Evolutionary conservation across 2,113 vertebrate species (phyloP), one percentile per base, ranked within the genome.

Genomic region (Ophthalmolycus amberensis): DNA sequence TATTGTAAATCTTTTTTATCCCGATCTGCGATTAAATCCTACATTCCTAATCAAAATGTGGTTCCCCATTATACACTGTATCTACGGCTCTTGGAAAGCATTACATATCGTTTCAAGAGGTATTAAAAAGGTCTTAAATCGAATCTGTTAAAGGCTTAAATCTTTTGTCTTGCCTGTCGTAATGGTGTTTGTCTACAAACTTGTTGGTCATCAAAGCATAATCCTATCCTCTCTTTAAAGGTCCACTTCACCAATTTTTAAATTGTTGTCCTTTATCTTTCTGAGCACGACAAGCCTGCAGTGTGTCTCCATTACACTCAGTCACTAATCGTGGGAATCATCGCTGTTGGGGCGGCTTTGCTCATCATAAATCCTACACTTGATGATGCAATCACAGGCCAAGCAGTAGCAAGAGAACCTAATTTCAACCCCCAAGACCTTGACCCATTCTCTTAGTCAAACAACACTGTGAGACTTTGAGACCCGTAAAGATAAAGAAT

Each of bases 361-460:
- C 73, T 68, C 58, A 15, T 37, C 76, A 38, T 50, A 68, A 72
- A 85, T 71, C 75, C 77, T 38, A 1, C 88, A 42, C 62, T 64
- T 56, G 59, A 59, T 91, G 86, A 89, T 89, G 88, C 82, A 91
- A 90, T 42, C 29, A 5, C 5, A 29, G 75, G 64, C 64, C 44
- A 50, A 83, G 71, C 73, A n/a, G 65, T 1, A 18, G 84, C 79
- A 88, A 85, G 71, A 80, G 32, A 60, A 59, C 65, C 65, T 80
- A 9, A 46, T 18, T 40, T 75, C 46, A 69, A 78, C 63, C 74
- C 63, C 29, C 1, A 9, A 76, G 71, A 79, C 72, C 72, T 77
- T 67, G 66, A 81, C 14, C 44, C 22, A 6, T 46, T 63, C 34
- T 52, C 66, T 71, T 48, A n/a, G 54, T 62, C 73, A 70, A 22